Evolutionary conservation across 2,888 invertebrate species (phyloP).

Genomic region (Acleris laterana): DNA sequence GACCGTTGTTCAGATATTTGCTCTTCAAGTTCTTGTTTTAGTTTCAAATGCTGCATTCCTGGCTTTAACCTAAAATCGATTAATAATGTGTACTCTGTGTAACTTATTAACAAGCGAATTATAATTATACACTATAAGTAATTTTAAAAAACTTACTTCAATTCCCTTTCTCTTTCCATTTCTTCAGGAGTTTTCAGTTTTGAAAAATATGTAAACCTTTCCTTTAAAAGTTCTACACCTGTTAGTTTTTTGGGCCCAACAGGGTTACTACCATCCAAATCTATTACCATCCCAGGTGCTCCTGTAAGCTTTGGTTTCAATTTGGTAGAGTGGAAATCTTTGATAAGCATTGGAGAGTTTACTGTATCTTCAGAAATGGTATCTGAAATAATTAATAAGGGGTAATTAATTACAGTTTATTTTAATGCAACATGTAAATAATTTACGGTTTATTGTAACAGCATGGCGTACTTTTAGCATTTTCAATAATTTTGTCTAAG

Average conservation of each 20-base stretch:
- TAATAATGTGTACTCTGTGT: too few relatives aligned
- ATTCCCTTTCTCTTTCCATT: conserved; percentile 80
- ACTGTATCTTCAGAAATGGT: conserved; percentile 37
- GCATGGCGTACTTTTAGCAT: conserved; percentile 55
- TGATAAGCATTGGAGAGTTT: conserved; percentile 52
- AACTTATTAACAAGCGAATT: too few relatives aligned
- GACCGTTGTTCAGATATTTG: conserved; percentile 89
- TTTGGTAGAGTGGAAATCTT: conserved; percentile 46
- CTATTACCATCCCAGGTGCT: conserved; percentile 78
- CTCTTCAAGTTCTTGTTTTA: conserved; percentile 88
- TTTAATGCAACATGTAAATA: too few relatives aligned
- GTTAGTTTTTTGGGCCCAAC: conserved; percentile 65
- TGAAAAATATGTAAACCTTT: conserved; percentile 89
- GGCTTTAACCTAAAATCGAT: conserved; percentile 79
- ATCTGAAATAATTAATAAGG: conserved; percentile 45
- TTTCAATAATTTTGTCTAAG: conserved; percentile 69
- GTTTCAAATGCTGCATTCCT: conserved; percentile 88
- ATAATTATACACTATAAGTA: background rate
- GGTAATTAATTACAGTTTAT: too few relatives aligned
- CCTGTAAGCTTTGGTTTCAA: conserved; percentile 78
- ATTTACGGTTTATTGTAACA: conserved; percentile 47
- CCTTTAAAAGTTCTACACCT: conserved; percentile 87
- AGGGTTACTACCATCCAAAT: conserved; percentile 59
- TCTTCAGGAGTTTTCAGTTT: conserved; percentile 80
- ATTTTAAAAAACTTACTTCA: conserved; percentile 70